A percentile compares a stretch with the other conserved stretches of the same genome.
phyloP scores from a whole-genome alignment of 2,888 invertebrate genomes.

The Pristionchus mayeri region DNA sequence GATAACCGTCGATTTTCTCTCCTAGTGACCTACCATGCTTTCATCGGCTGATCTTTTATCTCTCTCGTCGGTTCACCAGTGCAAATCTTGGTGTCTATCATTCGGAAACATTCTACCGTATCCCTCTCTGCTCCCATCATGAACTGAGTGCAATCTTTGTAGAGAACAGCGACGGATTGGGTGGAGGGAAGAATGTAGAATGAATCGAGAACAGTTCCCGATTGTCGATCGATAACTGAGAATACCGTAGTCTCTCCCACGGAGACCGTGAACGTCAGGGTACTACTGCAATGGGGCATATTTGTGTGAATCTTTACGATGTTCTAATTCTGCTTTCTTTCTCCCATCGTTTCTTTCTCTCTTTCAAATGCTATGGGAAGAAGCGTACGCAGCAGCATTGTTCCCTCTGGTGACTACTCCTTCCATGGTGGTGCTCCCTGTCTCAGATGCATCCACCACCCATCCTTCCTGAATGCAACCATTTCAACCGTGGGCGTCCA shows the following conservation, averaged over 20 bases:
- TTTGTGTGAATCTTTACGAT: background rate
- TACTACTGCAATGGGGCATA: background rate
- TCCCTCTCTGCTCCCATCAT: background rate
- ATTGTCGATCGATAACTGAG: background rate
- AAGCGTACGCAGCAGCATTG: background rate
- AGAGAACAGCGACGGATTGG: background rate
- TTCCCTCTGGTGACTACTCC: background rate
- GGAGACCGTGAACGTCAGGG: background rate
- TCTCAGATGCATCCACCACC: slow-evolving; percentile 2
- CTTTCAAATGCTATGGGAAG: background rate
- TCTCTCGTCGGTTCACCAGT: slow-evolving; percentile 20
- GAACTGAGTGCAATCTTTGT: slow-evolving; percentile 40
- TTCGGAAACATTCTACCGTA: background rate
- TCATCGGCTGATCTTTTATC: background rate
- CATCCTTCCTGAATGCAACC: background rate
- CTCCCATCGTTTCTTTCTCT: no score
- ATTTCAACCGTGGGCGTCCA: no score
- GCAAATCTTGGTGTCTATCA: background rate
- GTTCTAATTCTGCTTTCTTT: background rate
- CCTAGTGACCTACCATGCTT: background rate
- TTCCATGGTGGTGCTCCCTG: slow-evolving; percentile 1
- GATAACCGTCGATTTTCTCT: no score
- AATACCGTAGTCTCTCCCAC: slow-evolving; percentile 4
- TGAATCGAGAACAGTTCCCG: background rate
- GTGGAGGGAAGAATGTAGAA: slow-evolving; percentile 23